A percentile compares a stretch with the other conserved stretches of the same genome.
Evolutionary conservation across 2,797 vertebrate genomes (phyloP).

Genomic region (Stomatorhinus walkeri): DNA sequence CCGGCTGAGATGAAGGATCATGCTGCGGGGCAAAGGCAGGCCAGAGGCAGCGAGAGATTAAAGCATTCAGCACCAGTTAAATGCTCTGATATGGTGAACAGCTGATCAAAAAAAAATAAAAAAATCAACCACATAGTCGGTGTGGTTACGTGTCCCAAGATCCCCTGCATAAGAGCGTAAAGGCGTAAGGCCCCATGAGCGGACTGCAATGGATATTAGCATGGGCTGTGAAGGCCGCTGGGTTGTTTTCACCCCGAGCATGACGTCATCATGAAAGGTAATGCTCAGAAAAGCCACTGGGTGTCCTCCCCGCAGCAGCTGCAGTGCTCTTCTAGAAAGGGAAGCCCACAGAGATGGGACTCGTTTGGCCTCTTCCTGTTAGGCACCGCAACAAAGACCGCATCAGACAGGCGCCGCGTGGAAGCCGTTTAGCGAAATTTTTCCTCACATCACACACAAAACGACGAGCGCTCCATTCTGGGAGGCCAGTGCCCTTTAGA

Average conservation of each 20-base stretch:
- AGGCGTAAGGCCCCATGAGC: not conserved
- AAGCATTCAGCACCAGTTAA: not conserved
- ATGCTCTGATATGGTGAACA: not conserved
- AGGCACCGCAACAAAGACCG: not conserved
- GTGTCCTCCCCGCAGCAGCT: not conserved
- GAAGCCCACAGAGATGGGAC: not conserved
- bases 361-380: not conserved
- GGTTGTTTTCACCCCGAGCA: not conserved
- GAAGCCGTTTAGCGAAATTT: not conserved
- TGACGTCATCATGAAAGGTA: not conserved
- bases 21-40: not conserved
- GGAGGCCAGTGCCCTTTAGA: not conserved
- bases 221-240: not conserved
- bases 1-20: not conserved
- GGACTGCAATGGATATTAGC: not conserved
- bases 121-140: not conserved
- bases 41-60: not conserved
- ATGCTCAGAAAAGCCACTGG: not conserved
- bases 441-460: not conserved
- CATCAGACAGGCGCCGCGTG: not conserved
- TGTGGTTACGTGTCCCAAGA: not conserved
- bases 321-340: not conserved
- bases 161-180: not conserved
- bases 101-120: not conserved
- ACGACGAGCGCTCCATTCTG: not conserved